phyloP scores from a whole-genome alignment of 2,888 invertebrate genomes.

The Aleiodes testaceus region DNA sequence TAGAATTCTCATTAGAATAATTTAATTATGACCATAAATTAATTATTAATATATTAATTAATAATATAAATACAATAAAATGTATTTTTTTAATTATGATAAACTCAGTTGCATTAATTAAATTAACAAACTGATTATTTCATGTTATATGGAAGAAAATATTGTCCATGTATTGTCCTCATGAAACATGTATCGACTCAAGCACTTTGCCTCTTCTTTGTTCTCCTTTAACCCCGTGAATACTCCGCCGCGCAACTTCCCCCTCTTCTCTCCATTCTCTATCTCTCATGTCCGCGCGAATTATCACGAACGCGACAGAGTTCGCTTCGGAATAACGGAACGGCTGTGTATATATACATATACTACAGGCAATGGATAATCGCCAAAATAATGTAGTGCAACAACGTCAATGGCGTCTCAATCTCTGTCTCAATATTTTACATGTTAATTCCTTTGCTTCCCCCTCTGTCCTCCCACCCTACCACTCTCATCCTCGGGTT shows the following conservation, averaged over 20 bases:
- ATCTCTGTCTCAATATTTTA: constrained; percentile 43
- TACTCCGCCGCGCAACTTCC: constrained; percentile 12
- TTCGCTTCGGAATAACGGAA: constrained; percentile 56
- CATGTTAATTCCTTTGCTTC: not conserved
- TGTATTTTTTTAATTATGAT: too few relatives aligned
- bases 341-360: constrained; percentile 43
- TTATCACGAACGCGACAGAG: constrained; percentile 51
- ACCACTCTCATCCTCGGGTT: too few relatives aligned
- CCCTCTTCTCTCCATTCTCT: constrained; percentile 22
- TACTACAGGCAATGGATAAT: constrained; percentile 18
- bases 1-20: too few relatives aligned
- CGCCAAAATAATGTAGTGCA: constrained; percentile 24
- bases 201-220: constrained; percentile 50
- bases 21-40: too few relatives aligned
- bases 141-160: too few relatives aligned
- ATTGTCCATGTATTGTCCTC: too few relatives aligned
- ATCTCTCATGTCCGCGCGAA: constrained; percentile 46
- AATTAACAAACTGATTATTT: too few relatives aligned
- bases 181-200: constrained; percentile 31
- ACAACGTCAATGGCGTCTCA: constrained; percentile 52
- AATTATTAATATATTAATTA: too few relatives aligned
- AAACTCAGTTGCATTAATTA: not conserved
- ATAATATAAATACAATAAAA: too few relatives aligned
- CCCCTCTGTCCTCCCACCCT: not conserved
- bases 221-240: constrained; percentile 42